These are phyloP conservation scores for Synergus japonicus DNA, from an alignment of 2,888 invertebrate genomes.

Conservation along the genomic window DNA sequence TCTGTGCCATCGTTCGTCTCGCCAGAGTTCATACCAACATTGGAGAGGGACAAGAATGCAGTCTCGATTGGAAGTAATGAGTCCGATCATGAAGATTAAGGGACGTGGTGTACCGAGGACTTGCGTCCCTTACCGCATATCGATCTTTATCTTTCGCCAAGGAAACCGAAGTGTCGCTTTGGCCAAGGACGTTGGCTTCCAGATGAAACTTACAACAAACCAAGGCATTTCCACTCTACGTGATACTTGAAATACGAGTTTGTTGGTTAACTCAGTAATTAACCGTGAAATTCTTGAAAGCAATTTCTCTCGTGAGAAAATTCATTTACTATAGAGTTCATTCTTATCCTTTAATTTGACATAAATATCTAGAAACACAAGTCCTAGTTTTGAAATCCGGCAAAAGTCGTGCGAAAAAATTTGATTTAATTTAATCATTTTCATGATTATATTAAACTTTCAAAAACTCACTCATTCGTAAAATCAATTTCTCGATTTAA, in stretches of 20 bases:
- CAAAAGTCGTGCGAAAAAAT: too few relatives aligned
- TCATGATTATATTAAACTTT: too few relatives aligned
- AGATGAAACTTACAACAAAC: constrained; percentile 1
- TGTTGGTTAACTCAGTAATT: neutral
- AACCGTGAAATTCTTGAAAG: neutral
- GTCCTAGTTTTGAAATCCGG: too few relatives aligned
- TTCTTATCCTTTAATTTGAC: neutral
- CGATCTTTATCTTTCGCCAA: constrained; percentile 30
- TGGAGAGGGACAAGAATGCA: neutral
- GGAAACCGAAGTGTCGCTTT: neutral
- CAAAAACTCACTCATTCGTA: too few relatives aligned
- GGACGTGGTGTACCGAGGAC: constrained; percentile 14
- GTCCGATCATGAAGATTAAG: constrained; percentile 34
- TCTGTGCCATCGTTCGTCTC: neutral
- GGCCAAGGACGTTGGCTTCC: neutral
- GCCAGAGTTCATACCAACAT: constrained; percentile 24
- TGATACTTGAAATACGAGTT: neutral
- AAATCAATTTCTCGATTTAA: too few relatives aligned
- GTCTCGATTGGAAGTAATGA: constrained; percentile 29
- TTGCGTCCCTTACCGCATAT: constrained; percentile 17
- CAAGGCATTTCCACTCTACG: neutral
- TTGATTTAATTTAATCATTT: too few relatives aligned
- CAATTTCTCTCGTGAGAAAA: neutral
- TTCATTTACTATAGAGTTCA: neutral
- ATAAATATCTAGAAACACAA: too few relatives aligned